Evolutionary conservation across 2,888 invertebrate genomes (phyloP), one percentile per base, ranked within the genome.

Genomic region (Scaptomyza flava): DNA sequence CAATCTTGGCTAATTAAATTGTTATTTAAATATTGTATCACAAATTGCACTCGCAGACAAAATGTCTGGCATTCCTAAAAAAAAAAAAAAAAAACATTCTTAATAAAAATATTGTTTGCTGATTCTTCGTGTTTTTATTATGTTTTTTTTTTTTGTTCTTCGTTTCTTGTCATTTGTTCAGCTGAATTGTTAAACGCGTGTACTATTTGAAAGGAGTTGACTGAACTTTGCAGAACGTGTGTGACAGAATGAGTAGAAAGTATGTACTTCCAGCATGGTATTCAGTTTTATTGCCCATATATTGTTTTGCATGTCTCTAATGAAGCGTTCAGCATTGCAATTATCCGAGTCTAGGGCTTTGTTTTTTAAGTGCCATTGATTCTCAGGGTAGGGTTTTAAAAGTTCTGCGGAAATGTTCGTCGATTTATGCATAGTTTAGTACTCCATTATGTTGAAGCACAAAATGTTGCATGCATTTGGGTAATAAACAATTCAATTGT

Each of bases 401-500:
- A 42, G 51, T 68, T 81, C 77, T 69, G 67, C 65, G 78, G 70
- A 81, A 85, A 82, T 65, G 86, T 58, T 68, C 65, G 75, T 42
- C 46, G 46, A 64, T 64, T 73, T 56, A 68, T 75, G 65, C 68
- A 62, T 64, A 68, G 60, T 61, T 31, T n/a, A 33, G 41, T 47
- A 53, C 56, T 73, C 47, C 34, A 68, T 79, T 62, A 64, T 41
- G 17, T 38, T 27, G 36, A 36, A 30, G 30, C 53, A 56, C 17
- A 42, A 63, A 75, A 73, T 68, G 77, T 77, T 77, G 81, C 79
- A 76, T 71, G 77, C 61, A 47, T 42, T 20, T 43, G 57, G 66
- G 68, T 60, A 62, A 85, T 81, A 81, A 85, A 85, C 80, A 74
- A 82, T 85, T 85, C 77, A 85, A 58, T 81, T 77, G 77, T 68